These are phyloP conservation scores for Sinocyclocheilus maitianheensis DNA, from an alignment of 2,113 vertebrate genomes.

Conservation along the genomic window DNA sequence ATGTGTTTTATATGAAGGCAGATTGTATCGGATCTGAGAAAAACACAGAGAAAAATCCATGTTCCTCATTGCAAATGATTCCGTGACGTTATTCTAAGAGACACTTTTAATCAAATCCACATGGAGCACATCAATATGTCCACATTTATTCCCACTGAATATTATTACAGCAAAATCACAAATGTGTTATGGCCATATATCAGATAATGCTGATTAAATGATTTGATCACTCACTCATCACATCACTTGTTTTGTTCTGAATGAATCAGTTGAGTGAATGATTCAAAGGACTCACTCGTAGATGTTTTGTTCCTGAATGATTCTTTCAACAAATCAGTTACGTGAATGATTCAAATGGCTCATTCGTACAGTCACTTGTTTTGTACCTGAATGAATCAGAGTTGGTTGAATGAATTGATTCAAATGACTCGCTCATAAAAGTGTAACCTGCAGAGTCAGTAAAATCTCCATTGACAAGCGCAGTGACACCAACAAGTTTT, in stretches of 20 bases:
- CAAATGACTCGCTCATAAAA: not conserved
- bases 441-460: no score
- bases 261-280: no score
- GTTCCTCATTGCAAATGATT: no score
- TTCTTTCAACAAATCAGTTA: no score
- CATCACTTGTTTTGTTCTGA: not conserved
- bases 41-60: no score
- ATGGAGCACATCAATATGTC: not conserved
- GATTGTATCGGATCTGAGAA: not conserved
- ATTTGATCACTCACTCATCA: not conserved
- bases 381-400: not conserved
- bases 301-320: no score
- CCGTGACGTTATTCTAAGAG: no score
- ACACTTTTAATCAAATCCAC: not conserved
- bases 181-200: not conserved
- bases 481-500: no score
- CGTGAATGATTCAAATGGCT: no score
- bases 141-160: not conserved
- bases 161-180: not conserved
- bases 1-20: not conserved
- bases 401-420: not conserved
- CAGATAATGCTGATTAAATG: not conserved
- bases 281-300: no score
- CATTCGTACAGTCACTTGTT: not conserved
- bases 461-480: not conserved